Base-by-base conservation (phyloP, 2,113 vertebrate genomes). In the Cyphomyrus plagiostoma region DNA sequence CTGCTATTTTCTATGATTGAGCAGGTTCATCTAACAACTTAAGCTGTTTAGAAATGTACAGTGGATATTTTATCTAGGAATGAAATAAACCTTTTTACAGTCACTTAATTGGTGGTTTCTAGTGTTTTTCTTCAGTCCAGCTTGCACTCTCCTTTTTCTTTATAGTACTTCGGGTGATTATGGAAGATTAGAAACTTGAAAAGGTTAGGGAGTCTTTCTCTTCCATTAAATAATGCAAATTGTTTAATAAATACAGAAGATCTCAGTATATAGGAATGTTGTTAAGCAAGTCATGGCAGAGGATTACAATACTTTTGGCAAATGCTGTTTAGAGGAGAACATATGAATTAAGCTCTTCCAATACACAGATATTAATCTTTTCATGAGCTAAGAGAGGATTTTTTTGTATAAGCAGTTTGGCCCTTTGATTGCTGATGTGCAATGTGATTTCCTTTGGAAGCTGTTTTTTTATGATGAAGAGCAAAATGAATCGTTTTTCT, bases 201-300 rank as follows among this genome's bases (percentile, higher is more conserved):
- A 77, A 30, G 66, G 9, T 74, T 74, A 74, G 9, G 66, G 66
- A 74, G 26, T 74, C 66, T 35, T 74, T 35, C n/a, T 35, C 26
- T 74, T 35, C 66, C 66, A 74, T 30, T 74, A 74, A 74, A 74
- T 74, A 74, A 74, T 35, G 66, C n/a, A 74, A 35, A 74, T 74
- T 15, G 3, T 74, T 35, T 74, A 74, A 74, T 74, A 35, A 35
- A 77, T 77, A 19, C 70, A 39, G 74, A 42, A 19, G 39, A 80
- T 80, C 74, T 80, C 74, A 80, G 30, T 80, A 80, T 80, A 42
- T 80, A 42, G 74, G 74, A 80, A 80, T 80, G 74, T 80, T 80
- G 74, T 80, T 42, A 19, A 5, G 17, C 35, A 80, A 17, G 35
- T 80, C 35, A 42, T 19, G 13, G 74, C 74, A 80, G 17, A 80